Evolutionary conservation across 2,888 invertebrate species (phyloP), one percentile per base, ranked within the genome.

Genomic region (Zygothrica quintamaculata): DNA sequence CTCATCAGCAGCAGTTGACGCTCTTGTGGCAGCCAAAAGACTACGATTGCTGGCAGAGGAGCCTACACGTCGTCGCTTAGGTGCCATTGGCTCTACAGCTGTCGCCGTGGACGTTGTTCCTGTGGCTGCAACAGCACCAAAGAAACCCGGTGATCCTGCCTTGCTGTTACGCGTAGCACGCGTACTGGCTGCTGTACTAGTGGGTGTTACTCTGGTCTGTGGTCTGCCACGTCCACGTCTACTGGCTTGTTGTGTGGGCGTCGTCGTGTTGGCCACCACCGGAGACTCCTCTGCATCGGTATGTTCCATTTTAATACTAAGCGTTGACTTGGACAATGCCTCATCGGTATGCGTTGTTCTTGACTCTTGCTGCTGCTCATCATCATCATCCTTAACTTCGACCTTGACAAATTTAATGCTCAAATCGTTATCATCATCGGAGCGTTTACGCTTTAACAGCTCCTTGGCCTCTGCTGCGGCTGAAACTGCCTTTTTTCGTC

Each of bases 141-240:
- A 58, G 44, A 76, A 58, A 3, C 81, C 64, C 3, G 89, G 89
- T 7, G 87, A 89, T 2, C 72, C 77, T 0, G 77, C 73, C 47
- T 88, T 89, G 18, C 76, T 79, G 34, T 84, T 78, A 0, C 88
- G 78, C 11, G 88, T 88, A 48, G 88, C 80, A 7, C 88, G 84
- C 9, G 88, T 87, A 36, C 79, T 87, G 13, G 81, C 77, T 13
- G 29, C 73, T 50, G 72, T 36, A 75, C 74, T 31, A 53, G 31
- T 13, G 1, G 62, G 55, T 1, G 62, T 59, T 1, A 3, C 40
- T 36, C 57, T 74, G 8, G 55, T 62, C n/a, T 75, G 75, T 12
- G 51, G 84, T 26, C 87, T 76, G 11, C 87, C 86, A n/a, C 82
- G 82, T 6, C 77, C 80, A 4, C 84, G 82, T 7, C 70, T 73